phyloP scores from a whole-genome alignment of 2,888 invertebrate genomes.

The Brachyopa scutellaris region DNA sequence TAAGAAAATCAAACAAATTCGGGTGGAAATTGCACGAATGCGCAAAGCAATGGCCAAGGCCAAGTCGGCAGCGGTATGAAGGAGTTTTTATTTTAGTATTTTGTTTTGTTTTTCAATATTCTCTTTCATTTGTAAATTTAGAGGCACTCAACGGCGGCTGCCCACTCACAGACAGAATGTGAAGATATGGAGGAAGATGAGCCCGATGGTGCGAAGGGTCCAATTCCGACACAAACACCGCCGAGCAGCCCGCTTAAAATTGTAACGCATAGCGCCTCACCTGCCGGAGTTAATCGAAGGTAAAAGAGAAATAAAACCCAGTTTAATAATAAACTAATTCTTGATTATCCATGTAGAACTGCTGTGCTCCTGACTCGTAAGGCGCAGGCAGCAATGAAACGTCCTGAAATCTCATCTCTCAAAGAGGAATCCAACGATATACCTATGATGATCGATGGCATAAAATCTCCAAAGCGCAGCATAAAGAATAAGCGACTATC shows the following conservation, averaged over 20 bases:
- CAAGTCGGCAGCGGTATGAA: conserved; percentile 77
- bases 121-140: background rate
- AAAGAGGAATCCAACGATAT: conserved; percentile 71
- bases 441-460: conserved; percentile 73
- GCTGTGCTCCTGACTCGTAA: conserved; percentile 91
- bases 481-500: conserved; percentile 79
- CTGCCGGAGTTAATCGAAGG: conserved; percentile 81
- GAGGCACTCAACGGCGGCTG: conserved; percentile 69
- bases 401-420: conserved; percentile 76
- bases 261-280: conserved; percentile 80
- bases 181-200: conserved; percentile 77
- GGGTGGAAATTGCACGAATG: conserved; percentile 84
- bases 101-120: background rate
- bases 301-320: too few species aligned
- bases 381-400: conserved; percentile 84
- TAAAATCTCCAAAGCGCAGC: conserved; percentile 80
- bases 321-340: too few species aligned
- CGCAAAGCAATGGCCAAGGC: conserved; percentile 81
- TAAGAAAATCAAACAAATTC: conserved; percentile 84
- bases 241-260: conserved; percentile 81
- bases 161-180: conserved; percentile 78
- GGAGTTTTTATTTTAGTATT: background rate
- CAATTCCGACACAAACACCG: conserved; percentile 78
- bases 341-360: conserved; percentile 83
- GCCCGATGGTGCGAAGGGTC: conserved; percentile 34